phyloP scores from a whole-genome alignment of 2,888 invertebrate genomes.

The Tethea ocularis region DNA sequence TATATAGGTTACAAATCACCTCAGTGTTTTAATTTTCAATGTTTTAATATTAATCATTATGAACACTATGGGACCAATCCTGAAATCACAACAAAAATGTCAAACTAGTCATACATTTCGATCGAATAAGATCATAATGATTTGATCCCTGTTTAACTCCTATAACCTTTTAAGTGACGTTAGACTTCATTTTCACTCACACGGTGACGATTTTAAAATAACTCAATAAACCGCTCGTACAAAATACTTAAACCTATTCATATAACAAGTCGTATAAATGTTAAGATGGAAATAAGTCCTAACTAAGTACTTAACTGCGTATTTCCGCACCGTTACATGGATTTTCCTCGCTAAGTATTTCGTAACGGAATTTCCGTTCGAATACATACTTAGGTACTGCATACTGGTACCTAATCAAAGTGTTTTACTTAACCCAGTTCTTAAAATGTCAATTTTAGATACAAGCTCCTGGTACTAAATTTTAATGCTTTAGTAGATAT shows the following conservation, averaged over 20 bases:
- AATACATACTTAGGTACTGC: background rate
- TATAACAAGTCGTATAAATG: background rate
- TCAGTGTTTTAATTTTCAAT: too few relatives aligned
- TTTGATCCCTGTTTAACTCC: too few relatives aligned
- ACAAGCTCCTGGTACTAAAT: too few relatives aligned
- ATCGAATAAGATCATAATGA: too few relatives aligned
- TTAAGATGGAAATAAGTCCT: conserved; percentile 1
- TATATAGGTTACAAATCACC: too few relatives aligned
- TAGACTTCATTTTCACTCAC: background rate
- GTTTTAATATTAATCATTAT: too few relatives aligned
- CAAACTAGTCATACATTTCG: too few relatives aligned
- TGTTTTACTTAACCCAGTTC: background rate
- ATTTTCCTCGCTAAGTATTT: background rate
- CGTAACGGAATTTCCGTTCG: background rate
- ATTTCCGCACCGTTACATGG: conserved; percentile 8
- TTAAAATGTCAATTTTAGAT: background rate
- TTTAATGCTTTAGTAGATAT: too few relatives aligned
- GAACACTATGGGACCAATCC: too few relatives aligned
- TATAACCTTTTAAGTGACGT: background rate
- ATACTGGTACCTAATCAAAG: background rate
- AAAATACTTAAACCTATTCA: background rate
- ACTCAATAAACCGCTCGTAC: background rate
- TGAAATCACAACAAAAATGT: too few relatives aligned
- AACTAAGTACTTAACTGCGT: background rate
- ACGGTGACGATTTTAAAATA: background rate